Percentiles rank a stretch among this genome's conserved stretches.
These are phyloP conservation scores for Trissolcus japonicus DNA, from an alignment of 2,888 invertebrate species.

Conservation along the genomic window DNA sequence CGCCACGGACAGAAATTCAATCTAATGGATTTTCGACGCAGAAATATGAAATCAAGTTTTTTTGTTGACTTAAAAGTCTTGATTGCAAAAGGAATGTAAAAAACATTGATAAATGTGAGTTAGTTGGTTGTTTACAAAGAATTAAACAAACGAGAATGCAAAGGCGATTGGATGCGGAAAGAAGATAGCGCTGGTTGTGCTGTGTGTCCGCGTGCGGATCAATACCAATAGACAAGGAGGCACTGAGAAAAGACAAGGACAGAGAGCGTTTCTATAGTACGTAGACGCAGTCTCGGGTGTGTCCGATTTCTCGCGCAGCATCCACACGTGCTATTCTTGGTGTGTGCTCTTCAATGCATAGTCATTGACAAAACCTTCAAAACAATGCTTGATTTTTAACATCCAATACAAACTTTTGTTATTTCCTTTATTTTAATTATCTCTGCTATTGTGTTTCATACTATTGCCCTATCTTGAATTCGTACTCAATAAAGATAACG, in stretches of 20 bases:
- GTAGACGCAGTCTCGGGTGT: slow-evolving; percentile 69
- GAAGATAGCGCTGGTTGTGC: slow-evolving; percentile 58
- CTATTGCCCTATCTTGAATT: neutral
- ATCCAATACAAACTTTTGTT: slow-evolving; percentile 1
- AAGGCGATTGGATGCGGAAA: slow-evolving; percentile 60
- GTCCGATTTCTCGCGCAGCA: slow-evolving; percentile 68
- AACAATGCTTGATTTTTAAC: slow-evolving; percentile 36
- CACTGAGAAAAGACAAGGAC: slow-evolving; percentile 44
- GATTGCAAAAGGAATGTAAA: neutral
- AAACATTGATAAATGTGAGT: slow-evolving; percentile 2
- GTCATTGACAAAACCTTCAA: slow-evolving; percentile 37
- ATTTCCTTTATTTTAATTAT: neutral
- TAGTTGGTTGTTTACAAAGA: slow-evolving; percentile 32
- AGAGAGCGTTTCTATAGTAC: slow-evolving; percentile 61
- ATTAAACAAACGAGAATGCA: slow-evolving; percentile 49
- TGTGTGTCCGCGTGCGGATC: slow-evolving; percentile 67
- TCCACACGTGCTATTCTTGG: slow-evolving; percentile 57
- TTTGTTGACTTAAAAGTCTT: too few relatives aligned
- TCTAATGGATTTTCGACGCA: too few relatives aligned
- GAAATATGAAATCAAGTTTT: too few relatives aligned
- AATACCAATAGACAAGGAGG: slow-evolving; percentile 67
- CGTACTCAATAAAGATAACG: too few relatives aligned
- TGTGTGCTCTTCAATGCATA: slow-evolving; percentile 32
- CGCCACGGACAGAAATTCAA: too few relatives aligned
- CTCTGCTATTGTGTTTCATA: neutral